Evolutionary conservation across 2,113 vertebrate species (phyloP).

Genomic region (Psettodes erumei): DNA sequence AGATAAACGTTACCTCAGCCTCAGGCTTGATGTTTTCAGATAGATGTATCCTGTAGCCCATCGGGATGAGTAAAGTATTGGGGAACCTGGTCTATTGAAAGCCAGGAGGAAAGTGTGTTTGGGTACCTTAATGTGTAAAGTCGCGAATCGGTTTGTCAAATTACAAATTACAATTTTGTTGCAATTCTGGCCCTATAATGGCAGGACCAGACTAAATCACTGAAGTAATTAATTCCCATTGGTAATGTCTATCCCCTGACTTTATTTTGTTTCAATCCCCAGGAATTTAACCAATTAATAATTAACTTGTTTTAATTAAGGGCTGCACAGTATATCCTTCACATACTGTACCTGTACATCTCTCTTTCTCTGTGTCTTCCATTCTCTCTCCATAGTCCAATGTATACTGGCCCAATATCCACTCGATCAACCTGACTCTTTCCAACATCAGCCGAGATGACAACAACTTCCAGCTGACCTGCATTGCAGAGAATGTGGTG

Average conservation of each 20-base stretch:
- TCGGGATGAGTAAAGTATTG: slow-evolving; percentile 42
- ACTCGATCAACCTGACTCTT: slow-evolving; percentile 95
- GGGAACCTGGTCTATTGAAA: slow-evolving; percentile 17
- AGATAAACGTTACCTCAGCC: slow-evolving; percentile 56
- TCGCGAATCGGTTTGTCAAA: slow-evolving; percentile 4
- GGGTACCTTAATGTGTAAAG: slow-evolving; percentile 5
- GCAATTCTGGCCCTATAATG: background rate
- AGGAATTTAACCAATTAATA: slow-evolving; percentile 43
- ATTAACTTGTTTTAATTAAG: slow-evolving; percentile 47
- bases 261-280: slow-evolving; percentile 23
- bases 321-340: background rate
- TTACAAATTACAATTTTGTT: slow-evolving; percentile 5
- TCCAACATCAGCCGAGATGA: slow-evolving; percentile 95
- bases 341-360: background rate
- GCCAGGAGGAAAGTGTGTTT: slow-evolving; percentile 1
- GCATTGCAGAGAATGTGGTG: slow-evolving; percentile 97
- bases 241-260: background rate
- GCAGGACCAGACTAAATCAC: background rate
- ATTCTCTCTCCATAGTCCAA: slow-evolving; percentile 84
- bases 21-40: slow-evolving; percentile 36
- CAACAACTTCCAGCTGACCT: slow-evolving; percentile 93
- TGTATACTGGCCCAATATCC: slow-evolving; percentile 95
- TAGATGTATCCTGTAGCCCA: slow-evolving; percentile 40
- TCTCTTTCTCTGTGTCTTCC: slow-evolving; percentile 6
- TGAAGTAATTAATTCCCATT: slow-evolving; percentile 26